These are phyloP conservation scores for Lophotriccus pileatus DNA, from an alignment of 2,797 vertebrate genomes.

Conservation along the genomic window DNA sequence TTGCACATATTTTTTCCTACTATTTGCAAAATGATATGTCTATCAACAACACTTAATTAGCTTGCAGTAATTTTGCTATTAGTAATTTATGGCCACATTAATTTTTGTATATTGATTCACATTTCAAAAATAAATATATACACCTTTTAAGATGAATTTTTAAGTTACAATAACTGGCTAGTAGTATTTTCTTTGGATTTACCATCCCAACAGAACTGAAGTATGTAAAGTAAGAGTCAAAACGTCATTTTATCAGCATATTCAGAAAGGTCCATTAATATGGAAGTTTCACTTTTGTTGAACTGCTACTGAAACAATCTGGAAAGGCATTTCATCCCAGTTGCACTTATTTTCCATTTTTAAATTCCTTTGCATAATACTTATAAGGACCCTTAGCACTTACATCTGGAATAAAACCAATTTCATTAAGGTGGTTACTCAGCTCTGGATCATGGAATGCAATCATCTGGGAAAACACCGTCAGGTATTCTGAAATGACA, in stretches of 20 bases:
- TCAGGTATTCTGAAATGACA: conserved; percentile 90
- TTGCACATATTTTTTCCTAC: fast-evolving
- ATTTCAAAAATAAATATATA: neutral
- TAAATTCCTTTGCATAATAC: neutral
- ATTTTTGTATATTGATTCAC: neutral
- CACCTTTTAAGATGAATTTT: neutral
- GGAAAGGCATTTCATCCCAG: neutral
- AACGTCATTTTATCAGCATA: neutral
- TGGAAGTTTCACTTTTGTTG: neutral
- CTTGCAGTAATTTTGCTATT: neutral
- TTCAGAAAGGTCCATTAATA: neutral
- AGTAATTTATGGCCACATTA: neutral
- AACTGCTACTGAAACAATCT: neutral
- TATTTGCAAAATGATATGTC: neutral
- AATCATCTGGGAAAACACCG: conserved; percentile 98
- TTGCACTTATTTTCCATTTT: neutral
- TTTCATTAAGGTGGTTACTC: conserved; percentile 98
- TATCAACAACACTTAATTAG: neutral
- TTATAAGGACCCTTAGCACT: conserved; percentile 69
- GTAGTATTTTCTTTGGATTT: neutral
- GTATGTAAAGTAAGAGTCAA: neutral
- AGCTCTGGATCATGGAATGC: conserved; percentile 98
- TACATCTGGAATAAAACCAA: conserved; percentile 98
- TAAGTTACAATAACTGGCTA: neutral
- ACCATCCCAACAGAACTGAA: neutral